Percentiles rank a stretch among this genome's conserved stretches.
phyloP scores from a whole-genome alignment of 2,797 vertebrate species.

The Tenualosa ilisha region DNA sequence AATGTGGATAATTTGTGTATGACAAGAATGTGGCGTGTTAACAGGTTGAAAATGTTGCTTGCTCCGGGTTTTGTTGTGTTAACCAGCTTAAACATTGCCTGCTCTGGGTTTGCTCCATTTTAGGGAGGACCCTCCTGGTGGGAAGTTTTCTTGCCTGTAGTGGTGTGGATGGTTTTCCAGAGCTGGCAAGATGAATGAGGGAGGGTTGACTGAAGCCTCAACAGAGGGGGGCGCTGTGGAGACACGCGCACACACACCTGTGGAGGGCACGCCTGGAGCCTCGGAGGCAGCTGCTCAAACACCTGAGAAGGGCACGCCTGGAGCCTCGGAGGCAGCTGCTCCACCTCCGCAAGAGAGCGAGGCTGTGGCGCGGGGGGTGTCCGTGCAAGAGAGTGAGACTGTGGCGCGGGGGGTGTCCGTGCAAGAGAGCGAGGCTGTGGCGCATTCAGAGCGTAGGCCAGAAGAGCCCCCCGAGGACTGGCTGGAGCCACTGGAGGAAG shows the following conservation, averaged over 20 bases:
- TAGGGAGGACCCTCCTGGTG: too few relatives aligned
- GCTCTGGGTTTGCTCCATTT: too few relatives aligned
- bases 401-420: not conserved
- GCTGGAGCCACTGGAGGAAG: conserved; percentile 76
- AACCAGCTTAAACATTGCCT: too few relatives aligned
- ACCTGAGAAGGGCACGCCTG: not conserved
- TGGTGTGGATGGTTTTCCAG: not conserved
- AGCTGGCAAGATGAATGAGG: not conserved
- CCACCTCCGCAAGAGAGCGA: not conserved
- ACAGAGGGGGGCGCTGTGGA: not conserved
- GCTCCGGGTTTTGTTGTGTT: too few relatives aligned
- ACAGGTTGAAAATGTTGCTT: too few relatives aligned
- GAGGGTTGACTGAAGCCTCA: not conserved
- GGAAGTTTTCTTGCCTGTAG: too few relatives aligned
- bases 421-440: too few relatives aligned
- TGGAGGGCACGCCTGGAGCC: not conserved
- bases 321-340: not conserved
- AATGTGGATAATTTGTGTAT: too few relatives aligned
- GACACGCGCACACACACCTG: not conserved
- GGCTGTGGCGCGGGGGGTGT: not conserved
- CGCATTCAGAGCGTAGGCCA: not conserved
- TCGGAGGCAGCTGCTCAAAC: too few relatives aligned
- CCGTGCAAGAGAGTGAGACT: not conserved
- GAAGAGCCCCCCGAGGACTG: conserved; percentile 69
- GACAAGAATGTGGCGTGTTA: too few relatives aligned